phyloP scores from a whole-genome alignment of 2,113 vertebrate genomes.

The Abramis brama region DNA sequence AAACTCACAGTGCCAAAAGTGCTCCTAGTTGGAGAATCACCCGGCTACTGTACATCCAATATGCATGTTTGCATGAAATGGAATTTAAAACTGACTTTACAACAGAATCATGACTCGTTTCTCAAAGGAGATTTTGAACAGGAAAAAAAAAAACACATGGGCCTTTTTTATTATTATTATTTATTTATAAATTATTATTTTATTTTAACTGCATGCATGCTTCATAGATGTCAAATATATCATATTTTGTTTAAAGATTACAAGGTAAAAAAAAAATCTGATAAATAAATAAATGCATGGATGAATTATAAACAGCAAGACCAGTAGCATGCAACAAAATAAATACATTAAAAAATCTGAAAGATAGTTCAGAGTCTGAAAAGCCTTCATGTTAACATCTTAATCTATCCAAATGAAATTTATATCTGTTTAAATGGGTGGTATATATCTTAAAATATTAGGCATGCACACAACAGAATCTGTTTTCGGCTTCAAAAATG shows the following conservation, averaged over 20 bases:
- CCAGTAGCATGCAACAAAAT: too few species aligned
- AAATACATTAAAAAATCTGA: too few species aligned
- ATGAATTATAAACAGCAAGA: too few species aligned
- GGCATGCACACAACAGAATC: background rate
- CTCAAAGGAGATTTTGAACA: background rate
- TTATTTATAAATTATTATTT: background rate
- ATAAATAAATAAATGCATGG: background rate
- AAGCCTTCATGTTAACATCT: background rate
- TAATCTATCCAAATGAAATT: background rate
- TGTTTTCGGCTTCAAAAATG: background rate
- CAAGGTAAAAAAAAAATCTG: background rate
- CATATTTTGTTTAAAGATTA: too few species aligned
- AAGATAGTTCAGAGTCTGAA: too few species aligned
- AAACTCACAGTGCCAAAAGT: too few species aligned
- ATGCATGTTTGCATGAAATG: too few species aligned
- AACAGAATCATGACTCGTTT: background rate
- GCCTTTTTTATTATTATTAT: background rate
- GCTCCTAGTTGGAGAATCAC: too few species aligned
- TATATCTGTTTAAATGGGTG: background rate
- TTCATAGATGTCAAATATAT: background rate
- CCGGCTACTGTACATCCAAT: too few species aligned
- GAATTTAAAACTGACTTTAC: too few species aligned
- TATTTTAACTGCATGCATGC: background rate
- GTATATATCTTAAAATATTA: background rate
- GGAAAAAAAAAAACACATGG: background rate